Percentiles rank a stretch among this genome's conserved stretches.
Conservation (phyloP, 2,797 vertebrate genomes). For the Microchirus variegatus region DNA sequence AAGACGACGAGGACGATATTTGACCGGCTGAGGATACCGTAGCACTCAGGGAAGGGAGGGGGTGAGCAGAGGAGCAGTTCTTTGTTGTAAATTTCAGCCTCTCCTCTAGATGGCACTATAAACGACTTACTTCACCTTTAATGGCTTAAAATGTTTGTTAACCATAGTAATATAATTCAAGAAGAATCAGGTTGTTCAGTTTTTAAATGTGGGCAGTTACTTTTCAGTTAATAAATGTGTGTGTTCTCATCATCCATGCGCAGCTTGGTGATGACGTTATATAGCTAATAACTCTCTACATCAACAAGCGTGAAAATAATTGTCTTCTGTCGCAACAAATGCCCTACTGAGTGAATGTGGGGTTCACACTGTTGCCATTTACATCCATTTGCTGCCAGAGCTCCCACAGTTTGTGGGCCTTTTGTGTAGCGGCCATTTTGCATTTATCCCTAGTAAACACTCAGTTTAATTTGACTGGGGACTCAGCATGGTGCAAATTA, state of each 20-base stretch:
- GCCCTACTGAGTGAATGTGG: conserved; percentile 22
- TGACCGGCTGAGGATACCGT: too few relatives aligned
- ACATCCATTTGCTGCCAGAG: conserved; percentile 35
- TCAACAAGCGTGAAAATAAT: conserved; percentile 15
- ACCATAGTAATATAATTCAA: not conserved
- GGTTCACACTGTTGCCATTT: conserved; percentile 35
- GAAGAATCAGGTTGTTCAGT: not conserved
- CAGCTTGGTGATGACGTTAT: conserved; percentile 1
- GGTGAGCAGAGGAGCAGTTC: too few relatives aligned
- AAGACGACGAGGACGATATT: too few relatives aligned
- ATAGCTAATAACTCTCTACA: not conserved
- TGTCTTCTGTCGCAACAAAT: conserved; percentile 6
- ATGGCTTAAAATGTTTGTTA: too few relatives aligned
- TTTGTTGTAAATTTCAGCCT: too few relatives aligned
- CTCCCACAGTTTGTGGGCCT: conserved; percentile 32
- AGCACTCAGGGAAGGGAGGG: too few relatives aligned
- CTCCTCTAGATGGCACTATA: too few relatives aligned
- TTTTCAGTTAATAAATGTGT: not conserved
- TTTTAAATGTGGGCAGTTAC: not conserved
- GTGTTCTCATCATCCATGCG: conserved; percentile 1
- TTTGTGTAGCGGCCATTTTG: conserved; percentile 49
- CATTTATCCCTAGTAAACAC: conserved; percentile 61
- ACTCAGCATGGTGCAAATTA: conserved; percentile 62
- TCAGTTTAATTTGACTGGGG: conserved; percentile 69
- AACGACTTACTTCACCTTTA: too few relatives aligned